A percentile compares a stretch with the other conserved stretches of the same genome.
phyloP scores from a whole-genome alignment of 92 coral and sea anemone species.

The Palythoa grandiflora region DNA sequence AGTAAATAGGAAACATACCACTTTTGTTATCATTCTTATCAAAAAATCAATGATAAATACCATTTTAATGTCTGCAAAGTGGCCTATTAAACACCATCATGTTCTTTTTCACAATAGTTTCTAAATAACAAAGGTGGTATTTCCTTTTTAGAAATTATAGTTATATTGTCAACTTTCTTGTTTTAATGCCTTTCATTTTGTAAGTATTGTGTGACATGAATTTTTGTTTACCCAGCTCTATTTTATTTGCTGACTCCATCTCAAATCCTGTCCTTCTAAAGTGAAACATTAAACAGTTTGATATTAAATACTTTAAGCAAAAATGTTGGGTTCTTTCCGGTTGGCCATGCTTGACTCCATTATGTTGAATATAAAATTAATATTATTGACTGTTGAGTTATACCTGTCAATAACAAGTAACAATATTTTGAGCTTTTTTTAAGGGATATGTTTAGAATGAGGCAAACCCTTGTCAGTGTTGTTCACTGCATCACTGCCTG shows the following conservation, averaged over 20 bases:
- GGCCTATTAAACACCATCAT: conserved; percentile 1
- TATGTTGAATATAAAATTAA: conserved; percentile 1
- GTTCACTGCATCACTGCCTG: conserved; percentile 7
- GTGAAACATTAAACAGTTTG: conserved; percentile 3
- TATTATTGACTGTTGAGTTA: conserved; percentile 2
- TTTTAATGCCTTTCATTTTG: conserved; percentile 2
- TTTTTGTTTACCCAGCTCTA: neutral
- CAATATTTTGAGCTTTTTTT: neutral
- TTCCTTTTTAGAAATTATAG: conserved; percentile 2
- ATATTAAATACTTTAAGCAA: neutral
- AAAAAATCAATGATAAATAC: neutral
- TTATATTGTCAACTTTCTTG: neutral
- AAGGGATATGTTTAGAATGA: conserved; percentile 3
- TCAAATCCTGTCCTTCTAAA: conserved; percentile 4
- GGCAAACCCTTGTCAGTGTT: conserved; percentile 3
- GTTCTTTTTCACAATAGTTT: conserved; percentile 2
- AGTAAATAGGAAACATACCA: conserved; percentile 3
- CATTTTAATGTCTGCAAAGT: conserved; percentile 3
- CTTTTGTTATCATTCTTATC: conserved; percentile 2
- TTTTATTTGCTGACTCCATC: conserved; percentile 4
- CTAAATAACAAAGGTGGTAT: neutral
- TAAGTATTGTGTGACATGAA: neutral
- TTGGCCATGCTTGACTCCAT: conserved; percentile 3
- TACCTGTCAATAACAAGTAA: conserved; percentile 1
- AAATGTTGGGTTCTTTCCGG: neutral